phyloP scores from a whole-genome alignment of 1,140 invertebrate genomes.

The Hypothenemus hampei region DNA sequence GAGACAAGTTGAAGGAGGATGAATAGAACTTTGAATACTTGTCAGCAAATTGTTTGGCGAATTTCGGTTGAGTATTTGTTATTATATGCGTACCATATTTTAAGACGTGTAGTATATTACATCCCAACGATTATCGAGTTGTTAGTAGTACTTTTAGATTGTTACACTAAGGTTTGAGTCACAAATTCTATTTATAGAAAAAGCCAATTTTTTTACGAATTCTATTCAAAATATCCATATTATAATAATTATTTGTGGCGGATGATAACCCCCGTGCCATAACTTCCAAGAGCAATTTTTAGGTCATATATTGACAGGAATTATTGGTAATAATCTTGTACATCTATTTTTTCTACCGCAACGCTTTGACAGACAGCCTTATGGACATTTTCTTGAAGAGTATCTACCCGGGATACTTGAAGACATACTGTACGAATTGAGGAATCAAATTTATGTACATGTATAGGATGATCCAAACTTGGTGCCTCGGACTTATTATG shows the following conservation, averaged over 20 bases:
- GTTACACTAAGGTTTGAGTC: neutral
- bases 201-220: constrained; percentile 2
- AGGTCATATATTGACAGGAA: no score
- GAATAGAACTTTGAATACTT: constrained; percentile 4
- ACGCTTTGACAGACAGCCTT: neutral
- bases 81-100: constrained; percentile 10
- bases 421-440: neutral
- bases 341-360: no score
- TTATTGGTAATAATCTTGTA: no score
- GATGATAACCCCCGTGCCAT: neutral
- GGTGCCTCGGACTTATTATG: no score
- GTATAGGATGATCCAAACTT: no score
- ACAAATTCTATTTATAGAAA: constrained; percentile 2
- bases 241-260: no score
- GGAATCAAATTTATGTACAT: neutral
- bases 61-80: constrained; percentile 8
- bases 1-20: constrained; percentile 15
- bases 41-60: no score
- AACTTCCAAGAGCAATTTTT: no score
- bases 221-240: neutral
- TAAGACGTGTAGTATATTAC: neutral
- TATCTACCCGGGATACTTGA: neutral
- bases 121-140: neutral
- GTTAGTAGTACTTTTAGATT: neutral
- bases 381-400: constrained; percentile 2